phyloP scores from a whole-genome alignment of 2,113 vertebrate species.

The Trochalopteron elliotii region DNA sequence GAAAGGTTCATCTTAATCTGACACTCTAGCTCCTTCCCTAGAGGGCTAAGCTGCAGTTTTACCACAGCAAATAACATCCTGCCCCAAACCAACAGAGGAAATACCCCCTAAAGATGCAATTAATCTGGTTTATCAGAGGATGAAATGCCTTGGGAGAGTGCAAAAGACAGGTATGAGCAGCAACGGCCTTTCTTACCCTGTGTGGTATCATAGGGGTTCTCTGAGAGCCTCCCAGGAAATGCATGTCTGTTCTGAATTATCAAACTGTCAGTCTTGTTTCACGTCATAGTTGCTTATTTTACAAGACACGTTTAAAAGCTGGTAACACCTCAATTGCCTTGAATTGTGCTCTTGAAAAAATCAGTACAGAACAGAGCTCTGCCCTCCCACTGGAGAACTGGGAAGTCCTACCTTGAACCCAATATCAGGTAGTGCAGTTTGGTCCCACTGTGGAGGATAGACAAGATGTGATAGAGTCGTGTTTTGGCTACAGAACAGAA shows the following conservation, averaged over 20 bases:
- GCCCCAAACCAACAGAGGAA: not conserved
- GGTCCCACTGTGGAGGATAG: conserved; percentile 57
- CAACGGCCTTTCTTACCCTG: not conserved
- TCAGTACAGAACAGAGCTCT: not conserved
- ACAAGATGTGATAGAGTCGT: not conserved
- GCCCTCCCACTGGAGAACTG: too few relatives aligned
- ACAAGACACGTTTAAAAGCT: not conserved
- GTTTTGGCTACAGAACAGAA: not conserved
- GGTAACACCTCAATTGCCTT: not conserved
- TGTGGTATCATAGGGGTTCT: not conserved
- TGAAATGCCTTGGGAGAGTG: not conserved
- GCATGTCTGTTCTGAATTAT: not conserved
- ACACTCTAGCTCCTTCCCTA: not conserved
- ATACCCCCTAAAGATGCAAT: not conserved
- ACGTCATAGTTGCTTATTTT: not conserved
- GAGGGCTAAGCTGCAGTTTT: not conserved
- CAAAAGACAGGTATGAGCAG: not conserved
- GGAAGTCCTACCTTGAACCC: conserved; percentile 54
- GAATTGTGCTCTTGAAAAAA: not conserved
- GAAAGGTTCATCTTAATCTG: not conserved
- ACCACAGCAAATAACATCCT: not conserved
- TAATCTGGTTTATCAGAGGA: not conserved
- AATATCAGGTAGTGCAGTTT: conserved; percentile 26
- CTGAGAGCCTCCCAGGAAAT: not conserved
- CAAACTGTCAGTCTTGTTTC: not conserved